phyloP scores from a whole-genome alignment of 2,113 vertebrate species.

The Odocoileus virginianus region DNA sequence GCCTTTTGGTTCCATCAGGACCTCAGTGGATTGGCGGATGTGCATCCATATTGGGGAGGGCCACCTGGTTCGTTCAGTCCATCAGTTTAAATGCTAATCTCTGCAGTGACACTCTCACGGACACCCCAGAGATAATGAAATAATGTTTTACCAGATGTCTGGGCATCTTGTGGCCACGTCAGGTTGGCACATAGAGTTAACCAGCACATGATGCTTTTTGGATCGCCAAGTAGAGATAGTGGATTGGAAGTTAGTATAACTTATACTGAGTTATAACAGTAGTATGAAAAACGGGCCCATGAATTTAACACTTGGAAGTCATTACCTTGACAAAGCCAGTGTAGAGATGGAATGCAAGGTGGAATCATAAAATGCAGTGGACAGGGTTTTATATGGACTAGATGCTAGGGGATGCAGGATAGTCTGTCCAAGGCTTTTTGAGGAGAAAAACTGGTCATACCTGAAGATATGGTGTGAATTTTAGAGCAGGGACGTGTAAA shows the following conservation, averaged over 20 bases:
- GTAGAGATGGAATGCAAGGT: not conserved
- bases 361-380: not conserved
- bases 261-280: not conserved
- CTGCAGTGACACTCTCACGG: not conserved
- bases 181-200: not conserved
- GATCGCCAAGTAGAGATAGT: not conserved
- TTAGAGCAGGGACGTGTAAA: not conserved
- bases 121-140: not conserved
- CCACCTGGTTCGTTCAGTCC: too few relatives aligned
- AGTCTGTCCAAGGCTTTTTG: not conserved
- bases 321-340: not conserved
- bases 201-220: not conserved
- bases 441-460: not conserved
- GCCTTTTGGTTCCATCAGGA: not conserved
- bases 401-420: not conserved
- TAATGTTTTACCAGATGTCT: not conserved
- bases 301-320: not conserved
- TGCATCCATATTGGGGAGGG: not conserved
- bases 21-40: not conserved
- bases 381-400: not conserved
- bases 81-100: not conserved
- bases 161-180: not conserved
- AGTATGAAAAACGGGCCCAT: not conserved
- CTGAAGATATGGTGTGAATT: not conserved
- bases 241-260: not conserved